Conservation (phyloP, 2,888 invertebrate genomes). For the Marronus borbonicus region DNA sequence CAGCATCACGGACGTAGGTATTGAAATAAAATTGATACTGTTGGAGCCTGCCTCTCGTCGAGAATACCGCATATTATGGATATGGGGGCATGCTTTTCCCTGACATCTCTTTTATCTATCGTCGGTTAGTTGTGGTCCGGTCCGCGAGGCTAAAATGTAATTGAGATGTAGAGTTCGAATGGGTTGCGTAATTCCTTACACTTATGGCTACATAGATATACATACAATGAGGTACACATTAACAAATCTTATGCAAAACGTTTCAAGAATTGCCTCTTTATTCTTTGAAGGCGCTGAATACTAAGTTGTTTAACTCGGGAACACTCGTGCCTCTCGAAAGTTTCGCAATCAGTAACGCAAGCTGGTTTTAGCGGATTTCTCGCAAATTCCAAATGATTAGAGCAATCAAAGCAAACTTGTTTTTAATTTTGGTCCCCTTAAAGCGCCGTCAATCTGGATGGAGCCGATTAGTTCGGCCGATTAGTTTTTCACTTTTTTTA, state of each 20-base stretch:
- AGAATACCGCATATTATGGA: background rate
- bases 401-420: too few relatives aligned
- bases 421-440: too few relatives aligned
- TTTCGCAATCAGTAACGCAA: too few relatives aligned
- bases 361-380: too few relatives aligned
- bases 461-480: too few relatives aligned
- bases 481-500: too few relatives aligned
- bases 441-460: too few relatives aligned
- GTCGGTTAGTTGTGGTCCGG: background rate
- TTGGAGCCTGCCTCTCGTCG: background rate
- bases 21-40: constrained; percentile 33
- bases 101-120: background rate
- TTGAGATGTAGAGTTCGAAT: constrained; percentile 4
- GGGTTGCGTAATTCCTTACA: background rate
- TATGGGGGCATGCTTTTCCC: background rate
- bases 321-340: background rate
- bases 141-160: constrained; percentile 17
- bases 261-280: too few relatives aligned
- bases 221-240: background rate
- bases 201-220: background rate
- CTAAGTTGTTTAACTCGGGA: too few relatives aligned
- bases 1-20: constrained; percentile 23
- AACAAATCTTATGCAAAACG: too few relatives aligned
- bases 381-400: too few relatives aligned
- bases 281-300: too few relatives aligned